Evolutionary conservation across 1,140 invertebrate species (phyloP).

Genomic region (Triops longicaudatus): DNA sequence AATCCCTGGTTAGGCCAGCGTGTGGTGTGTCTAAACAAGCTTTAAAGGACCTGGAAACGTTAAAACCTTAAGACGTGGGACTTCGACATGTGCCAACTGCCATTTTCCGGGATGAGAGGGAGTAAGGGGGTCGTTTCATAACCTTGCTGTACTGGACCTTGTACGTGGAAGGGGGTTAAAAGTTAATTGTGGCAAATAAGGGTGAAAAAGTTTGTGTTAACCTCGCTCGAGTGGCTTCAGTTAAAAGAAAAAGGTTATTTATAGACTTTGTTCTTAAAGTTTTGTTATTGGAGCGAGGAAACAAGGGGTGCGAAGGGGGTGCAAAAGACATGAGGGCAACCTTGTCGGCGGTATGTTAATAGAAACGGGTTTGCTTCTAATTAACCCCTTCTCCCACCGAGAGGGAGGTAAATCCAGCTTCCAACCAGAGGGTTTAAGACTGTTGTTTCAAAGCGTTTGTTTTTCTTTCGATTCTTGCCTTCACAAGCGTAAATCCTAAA

Average conservation of each 20-base stretch:
- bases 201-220: neutral
- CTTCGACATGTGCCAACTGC: neutral
- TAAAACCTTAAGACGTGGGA: neutral
- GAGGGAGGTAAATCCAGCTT: neutral
- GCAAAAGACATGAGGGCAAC: neutral
- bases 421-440: neutral
- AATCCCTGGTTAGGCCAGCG: neutral
- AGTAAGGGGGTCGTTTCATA: no score
- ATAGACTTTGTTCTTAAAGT: neutral
- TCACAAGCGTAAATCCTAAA: no score
- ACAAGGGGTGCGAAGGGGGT: neutral
- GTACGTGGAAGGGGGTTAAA: neutral
- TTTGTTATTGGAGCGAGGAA: slow-evolving; percentile 4
- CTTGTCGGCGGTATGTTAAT: neutral
- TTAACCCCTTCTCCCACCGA: neutral
- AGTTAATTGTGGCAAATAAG: neutral
- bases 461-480: no score
- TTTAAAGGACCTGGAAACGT: neutral
- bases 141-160: no score
- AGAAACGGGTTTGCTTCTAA: neutral
- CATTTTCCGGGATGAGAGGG: neutral
- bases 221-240: neutral
- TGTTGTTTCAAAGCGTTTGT: neutral
- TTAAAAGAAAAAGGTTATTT: neutral
- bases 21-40: neutral